Evolutionary conservation across 2,797 vertebrate species (phyloP), one percentile per base, ranked within the genome.

Genomic region (Triplophysa yarkandensis): DNA sequence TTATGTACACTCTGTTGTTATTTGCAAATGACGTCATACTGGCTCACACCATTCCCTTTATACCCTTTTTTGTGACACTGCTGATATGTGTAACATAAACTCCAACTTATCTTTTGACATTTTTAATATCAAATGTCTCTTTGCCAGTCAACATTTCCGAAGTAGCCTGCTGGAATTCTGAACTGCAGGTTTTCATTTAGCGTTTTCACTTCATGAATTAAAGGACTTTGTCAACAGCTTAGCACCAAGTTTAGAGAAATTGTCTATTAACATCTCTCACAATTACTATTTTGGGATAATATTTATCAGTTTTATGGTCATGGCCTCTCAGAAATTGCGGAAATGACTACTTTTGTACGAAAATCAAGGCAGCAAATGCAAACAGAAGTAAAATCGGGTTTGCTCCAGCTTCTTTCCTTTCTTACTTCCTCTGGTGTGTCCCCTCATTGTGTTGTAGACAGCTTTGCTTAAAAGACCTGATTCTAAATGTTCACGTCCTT

Each of bases 301-400:
- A 77, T 77, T 77, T 77, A 77, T 52, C 34, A 61, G 69, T 72
- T 71, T 72, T 67, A 74, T 67, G 41, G 63, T 32, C n/a, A n/a
- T n/a, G n/a, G n/a, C n/a, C n/a, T 77, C 68, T 50, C 52, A 60
- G 17, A 61, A 43, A 60, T 67, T 28, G 23, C 28, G 19, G 28
- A 46, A 14, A n/a, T n/a, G 6, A 16, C 44, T 67, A 63, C 17
- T 78, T 52, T 68, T 32, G 19, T 19, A 43, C n/a, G 30, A 46
- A 46, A n/a, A 43, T 43, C 41, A 23, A 27, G 57, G 39, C 63
- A 23, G 64, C 46, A 44, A 89, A 89, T 74, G 85, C 87, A 88
- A 91, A 91, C 89, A 91, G 90, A 91, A 90, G 88, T 77, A 82
- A 80, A 74, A 70, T 86, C 86, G 84, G 83, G 86, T 81, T 36